Evolutionary conservation across 2,888 invertebrate genomes (phyloP), one percentile per base, ranked within the genome.

Genomic region (Nemurella pictetii): DNA sequence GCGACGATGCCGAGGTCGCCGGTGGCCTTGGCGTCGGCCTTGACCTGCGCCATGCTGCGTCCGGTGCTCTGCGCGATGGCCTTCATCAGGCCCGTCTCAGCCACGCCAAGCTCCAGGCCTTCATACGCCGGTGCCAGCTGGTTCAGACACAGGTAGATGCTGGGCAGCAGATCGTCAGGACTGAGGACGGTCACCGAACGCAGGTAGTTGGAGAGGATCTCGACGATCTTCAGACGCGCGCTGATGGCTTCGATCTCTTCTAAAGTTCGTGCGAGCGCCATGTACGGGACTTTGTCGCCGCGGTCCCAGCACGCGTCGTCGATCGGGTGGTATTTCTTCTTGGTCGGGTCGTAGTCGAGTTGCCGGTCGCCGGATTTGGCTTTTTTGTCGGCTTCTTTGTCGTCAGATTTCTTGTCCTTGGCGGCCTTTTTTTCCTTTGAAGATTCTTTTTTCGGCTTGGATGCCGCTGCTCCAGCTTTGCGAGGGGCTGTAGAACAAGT

Each of bases 71-170:
- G 95, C 0, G 97, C 97, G 81, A 99, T 95, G 0, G 98, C 97
- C 92, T 98, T 98, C 95, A 98, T 96, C 83, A 99, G 91, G 87
- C 96, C 95, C 0, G 95, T 96, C 89, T 99, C 99, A 0, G 99
- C 99, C 83, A 98, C 94, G n/a, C 99, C 99, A 88, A 97, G 91
- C 90, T 98, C 97, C 30, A 97, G 88, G 32, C 94, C 93, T 90
- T 98, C 97, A 90, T 98, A 99, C 0, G 98, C 97, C 0, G 99
- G 99, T 0, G 97, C 99, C 78, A 99, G 91, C 90, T 96, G 96
- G 90, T 99, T 99, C n/a, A 99, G 92, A 88, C 98, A 98, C 87
- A 99, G 91, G 90, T 99, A 99, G 26, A 99, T 94, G 88, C 97
- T 97, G 0, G 96, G 94, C 84, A 98, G 89, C 86, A 99, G 91